Percentiles rank a stretch among this genome's conserved stretches.
Conservation (phyloP, 2,113 vertebrate genomes). For the Ploceus nigricollis region DNA sequence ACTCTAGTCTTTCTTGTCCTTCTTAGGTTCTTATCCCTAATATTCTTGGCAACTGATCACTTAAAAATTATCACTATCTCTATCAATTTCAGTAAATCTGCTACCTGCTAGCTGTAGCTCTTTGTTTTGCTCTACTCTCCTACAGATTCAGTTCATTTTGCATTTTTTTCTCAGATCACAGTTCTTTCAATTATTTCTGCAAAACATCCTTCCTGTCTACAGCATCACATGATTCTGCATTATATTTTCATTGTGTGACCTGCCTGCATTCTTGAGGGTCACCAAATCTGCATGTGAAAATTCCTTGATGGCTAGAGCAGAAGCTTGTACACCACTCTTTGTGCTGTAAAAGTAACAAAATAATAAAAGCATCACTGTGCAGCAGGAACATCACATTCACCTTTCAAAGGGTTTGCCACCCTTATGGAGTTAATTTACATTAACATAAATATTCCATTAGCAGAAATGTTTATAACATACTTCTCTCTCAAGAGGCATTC, state of each 20-base stretch:
- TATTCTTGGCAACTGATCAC: neutral
- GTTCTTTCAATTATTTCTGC: neutral
- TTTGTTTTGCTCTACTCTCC: neutral
- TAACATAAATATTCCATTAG: conserved; percentile 66
- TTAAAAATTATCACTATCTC: neutral
- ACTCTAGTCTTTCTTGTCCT: neutral
- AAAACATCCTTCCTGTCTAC: neutral
- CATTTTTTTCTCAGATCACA: neutral
- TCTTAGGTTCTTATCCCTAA: neutral
- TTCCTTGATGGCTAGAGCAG: neutral
- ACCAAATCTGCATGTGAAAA: neutral
- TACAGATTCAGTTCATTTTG: neutral
- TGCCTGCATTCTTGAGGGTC: neutral
- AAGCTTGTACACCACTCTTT: neutral
- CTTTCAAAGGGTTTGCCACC: conserved; percentile 27
- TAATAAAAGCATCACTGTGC: neutral
- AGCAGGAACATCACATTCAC: neutral
- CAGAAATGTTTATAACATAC: conserved; percentile 55
- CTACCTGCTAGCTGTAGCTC: neutral
- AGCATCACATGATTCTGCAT: neutral
- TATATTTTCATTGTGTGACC: neutral
- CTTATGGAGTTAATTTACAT: conserved; percentile 57
- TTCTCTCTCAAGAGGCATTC: conserved; percentile 64
- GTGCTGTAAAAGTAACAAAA: neutral
- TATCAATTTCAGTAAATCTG: neutral